Evolutionary conservation across 2,797 vertebrate genomes (phyloP).

Genomic region (Channa striata): DNA sequence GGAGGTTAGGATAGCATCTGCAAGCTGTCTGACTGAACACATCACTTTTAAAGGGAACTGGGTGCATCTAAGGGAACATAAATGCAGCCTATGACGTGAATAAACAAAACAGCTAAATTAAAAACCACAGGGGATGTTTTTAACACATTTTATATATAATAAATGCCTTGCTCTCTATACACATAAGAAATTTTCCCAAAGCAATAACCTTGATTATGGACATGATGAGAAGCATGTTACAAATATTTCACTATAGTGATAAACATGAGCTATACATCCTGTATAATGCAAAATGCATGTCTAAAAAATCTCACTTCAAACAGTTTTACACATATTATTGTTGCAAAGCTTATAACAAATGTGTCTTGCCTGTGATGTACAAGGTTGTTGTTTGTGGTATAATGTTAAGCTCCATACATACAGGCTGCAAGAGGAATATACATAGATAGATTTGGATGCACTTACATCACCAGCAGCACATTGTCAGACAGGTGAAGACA

Average conservation of each 20-base stretch:
- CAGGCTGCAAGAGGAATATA: neutral
- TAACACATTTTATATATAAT: neutral
- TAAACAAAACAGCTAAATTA: conserved; percentile 42
- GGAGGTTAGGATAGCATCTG: conserved; percentile 56
- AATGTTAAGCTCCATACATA: neutral
- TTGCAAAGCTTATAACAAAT: too few species aligned
- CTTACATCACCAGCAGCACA: conserved; percentile 12
- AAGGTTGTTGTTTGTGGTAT: too few species aligned
- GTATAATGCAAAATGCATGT: too few species aligned
- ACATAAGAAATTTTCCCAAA: neutral
- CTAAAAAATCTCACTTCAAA: too few species aligned
- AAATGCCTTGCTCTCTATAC: neutral
- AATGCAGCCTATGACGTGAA: conserved; percentile 18
- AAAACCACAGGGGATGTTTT: conserved; percentile 32
- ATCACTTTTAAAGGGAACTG: conserved; percentile 11
- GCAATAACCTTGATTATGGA: neutral
- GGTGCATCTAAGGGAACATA: conserved; percentile 21
- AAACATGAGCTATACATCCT: too few species aligned
- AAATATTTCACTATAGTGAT: too few species aligned
- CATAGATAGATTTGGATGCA: conserved; percentile 7
- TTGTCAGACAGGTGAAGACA: conserved; percentile 16
- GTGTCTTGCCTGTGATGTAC: too few species aligned
- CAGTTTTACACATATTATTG: too few species aligned
- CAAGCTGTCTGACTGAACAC: conserved; percentile 44
- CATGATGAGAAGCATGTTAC: neutral